These are phyloP conservation scores for Cliona cf. orientalis DNA, from an alignment of 37 sponge, comb jelly and placozoan genomes.

Conservation along the genomic window DNA sequence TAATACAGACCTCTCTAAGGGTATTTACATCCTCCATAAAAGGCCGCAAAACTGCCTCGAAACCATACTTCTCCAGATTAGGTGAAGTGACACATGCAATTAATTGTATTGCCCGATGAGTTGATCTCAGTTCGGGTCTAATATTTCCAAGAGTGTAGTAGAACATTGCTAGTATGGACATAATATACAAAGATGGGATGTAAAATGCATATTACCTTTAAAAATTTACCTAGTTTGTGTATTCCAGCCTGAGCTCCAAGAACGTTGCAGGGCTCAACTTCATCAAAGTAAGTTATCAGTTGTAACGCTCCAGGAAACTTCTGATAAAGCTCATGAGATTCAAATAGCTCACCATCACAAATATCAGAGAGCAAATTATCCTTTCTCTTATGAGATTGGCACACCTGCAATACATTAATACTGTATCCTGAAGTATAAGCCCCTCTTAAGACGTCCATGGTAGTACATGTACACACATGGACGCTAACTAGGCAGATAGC, in stretches of 20 bases:
- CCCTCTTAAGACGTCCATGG: too few species aligned
- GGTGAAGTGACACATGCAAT: conserved; percentile 36
- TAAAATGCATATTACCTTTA: too few species aligned
- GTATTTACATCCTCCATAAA: conserved; percentile 46
- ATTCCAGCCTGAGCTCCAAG: conserved; percentile 17
- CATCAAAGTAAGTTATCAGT: conserved; percentile 26
- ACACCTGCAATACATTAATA: too few species aligned
- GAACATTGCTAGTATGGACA: too few species aligned
- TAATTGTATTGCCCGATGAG: conserved; percentile 25
- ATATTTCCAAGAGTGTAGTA: conserved; percentile 45
- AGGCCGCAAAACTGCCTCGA: conserved; percentile 11
- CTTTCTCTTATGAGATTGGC: background rate
- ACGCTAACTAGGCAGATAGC: too few species aligned
- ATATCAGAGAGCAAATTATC: background rate
- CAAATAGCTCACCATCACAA: conserved; percentile 21
- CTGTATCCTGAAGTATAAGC: too few species aligned
- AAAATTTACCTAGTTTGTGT: conserved; percentile 21
- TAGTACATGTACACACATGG: too few species aligned
- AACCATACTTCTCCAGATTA: conserved; percentile 34
- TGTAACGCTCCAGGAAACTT: background rate
- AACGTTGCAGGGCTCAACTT: conserved; percentile 23
- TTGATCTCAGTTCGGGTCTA: conserved; percentile 17
- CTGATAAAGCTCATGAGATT: background rate
- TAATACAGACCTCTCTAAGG: conserved; percentile 15
- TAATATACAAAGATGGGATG: too few species aligned